Evolutionary conservation across 2,888 invertebrate species (phyloP).

Genomic region (Andricus quercusramuli): DNA sequence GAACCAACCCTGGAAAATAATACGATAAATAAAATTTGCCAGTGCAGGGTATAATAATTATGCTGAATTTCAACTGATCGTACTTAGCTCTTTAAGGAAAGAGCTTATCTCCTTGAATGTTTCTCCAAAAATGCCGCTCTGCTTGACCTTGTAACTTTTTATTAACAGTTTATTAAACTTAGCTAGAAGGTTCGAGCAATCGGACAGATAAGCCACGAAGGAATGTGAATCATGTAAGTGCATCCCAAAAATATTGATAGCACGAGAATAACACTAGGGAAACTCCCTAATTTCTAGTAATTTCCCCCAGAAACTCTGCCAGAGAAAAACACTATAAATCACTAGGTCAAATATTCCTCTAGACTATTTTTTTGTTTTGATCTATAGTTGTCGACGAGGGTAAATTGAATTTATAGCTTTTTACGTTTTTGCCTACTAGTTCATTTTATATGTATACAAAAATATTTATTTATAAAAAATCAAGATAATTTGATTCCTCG

Average conservation of each 20-base stretch:
- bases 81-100: neutral
- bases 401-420: no score
- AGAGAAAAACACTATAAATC: neutral
- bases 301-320: neutral
- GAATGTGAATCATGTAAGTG: no score
- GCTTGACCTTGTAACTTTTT: no score
- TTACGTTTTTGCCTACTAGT: no score
- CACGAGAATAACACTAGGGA: neutral
- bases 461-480: neutral
- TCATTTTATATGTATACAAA: no score
- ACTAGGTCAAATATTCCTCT: neutral
- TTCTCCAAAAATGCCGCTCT: no score
- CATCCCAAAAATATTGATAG: neutral
- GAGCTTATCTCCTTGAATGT: no score
- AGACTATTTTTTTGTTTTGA: no score
- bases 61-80: neutral
- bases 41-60: neutral
- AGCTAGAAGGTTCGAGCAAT: no score
- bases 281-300: neutral
- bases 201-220: no score
- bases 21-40: neutral
- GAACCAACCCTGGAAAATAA: neutral
- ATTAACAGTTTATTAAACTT: no score
- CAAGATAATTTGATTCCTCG: constrained; percentile 49
- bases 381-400: no score